These are phyloP conservation scores for Steinernema hermaphroditum DNA, from an alignment of 2,888 invertebrate species.

Conservation along the genomic window DNA sequence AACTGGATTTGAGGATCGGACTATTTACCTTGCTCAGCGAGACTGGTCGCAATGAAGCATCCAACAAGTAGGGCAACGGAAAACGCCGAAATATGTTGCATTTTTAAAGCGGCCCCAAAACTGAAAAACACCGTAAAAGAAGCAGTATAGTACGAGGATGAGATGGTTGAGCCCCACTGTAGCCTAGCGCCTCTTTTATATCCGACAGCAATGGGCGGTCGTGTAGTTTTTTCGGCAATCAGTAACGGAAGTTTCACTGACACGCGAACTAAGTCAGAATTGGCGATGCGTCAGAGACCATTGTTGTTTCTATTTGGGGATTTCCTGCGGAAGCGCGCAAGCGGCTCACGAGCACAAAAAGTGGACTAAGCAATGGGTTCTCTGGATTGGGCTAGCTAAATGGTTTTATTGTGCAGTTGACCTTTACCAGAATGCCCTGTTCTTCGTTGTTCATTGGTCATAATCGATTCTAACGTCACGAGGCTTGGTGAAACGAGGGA, in stretches of 20 bases:
- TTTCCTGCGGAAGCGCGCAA: conserved; percentile 18
- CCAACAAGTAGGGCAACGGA: not conserved
- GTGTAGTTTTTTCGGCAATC: conserved; percentile 6
- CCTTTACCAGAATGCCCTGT: too few relatives aligned
- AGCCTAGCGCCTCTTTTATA: not conserved
- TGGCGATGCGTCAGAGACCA: not conserved
- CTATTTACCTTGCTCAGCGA: conserved; percentile 11
- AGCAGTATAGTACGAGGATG: too few relatives aligned
- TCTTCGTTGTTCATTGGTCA: too few relatives aligned
- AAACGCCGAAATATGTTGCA: too few relatives aligned
- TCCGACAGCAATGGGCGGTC: conserved; percentile 4
- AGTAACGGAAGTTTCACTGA: not conserved
- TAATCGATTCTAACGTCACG: too few relatives aligned
- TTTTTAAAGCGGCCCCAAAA: too few relatives aligned
- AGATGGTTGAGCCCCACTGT: not conserved
- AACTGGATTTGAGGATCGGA: too few relatives aligned
- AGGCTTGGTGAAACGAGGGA: too few relatives aligned
- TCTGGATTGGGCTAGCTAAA: too few relatives aligned
- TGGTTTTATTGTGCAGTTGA: too few relatives aligned
- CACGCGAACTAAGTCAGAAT: conserved; percentile 23
- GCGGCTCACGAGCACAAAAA: not conserved
- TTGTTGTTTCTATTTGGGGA: conserved; percentile 27
- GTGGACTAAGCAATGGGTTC: too few relatives aligned
- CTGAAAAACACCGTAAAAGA: too few relatives aligned
- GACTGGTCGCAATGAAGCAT: not conserved